phyloP scores from a whole-genome alignment of 2,113 vertebrate species.

The Gambusia affinis region DNA sequence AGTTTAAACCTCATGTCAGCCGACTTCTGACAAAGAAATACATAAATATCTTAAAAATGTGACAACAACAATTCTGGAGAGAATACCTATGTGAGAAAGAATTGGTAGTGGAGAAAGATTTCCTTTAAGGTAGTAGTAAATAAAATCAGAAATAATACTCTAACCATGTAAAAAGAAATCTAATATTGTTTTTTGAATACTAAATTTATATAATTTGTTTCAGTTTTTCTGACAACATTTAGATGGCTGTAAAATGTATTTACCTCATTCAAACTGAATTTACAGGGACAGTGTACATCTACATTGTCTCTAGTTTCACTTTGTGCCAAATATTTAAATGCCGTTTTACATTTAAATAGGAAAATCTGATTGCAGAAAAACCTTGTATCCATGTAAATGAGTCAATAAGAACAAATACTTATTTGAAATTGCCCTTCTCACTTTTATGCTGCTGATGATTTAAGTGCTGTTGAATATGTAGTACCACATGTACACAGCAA shows the following conservation, averaged over 20 bases:
- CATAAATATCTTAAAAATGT: slow-evolving; percentile 49
- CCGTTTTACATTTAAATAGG: slow-evolving; percentile 5
- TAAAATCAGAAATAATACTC: background rate
- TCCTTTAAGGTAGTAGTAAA: slow-evolving; percentile 3
- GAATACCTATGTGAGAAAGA: slow-evolving; percentile 32
- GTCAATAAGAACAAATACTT: slow-evolving; percentile 44
- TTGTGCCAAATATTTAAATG: background rate
- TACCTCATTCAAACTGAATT: slow-evolving; percentile 18
- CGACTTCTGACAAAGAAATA: slow-evolving; percentile 47
- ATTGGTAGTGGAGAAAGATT: slow-evolving; percentile 34
- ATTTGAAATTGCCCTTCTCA: slow-evolving; percentile 25
- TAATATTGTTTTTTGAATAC: slow-evolving; percentile 26
- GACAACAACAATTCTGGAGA: slow-evolving; percentile 27
- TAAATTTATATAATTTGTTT: slow-evolving; percentile 15
- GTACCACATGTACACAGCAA: slow-evolving; percentile 26
- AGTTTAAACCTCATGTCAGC: slow-evolving; percentile 54
- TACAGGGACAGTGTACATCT: background rate
- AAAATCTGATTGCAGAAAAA: slow-evolving; percentile 12
- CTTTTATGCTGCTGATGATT: slow-evolving; percentile 19
- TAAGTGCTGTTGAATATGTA: slow-evolving; percentile 57
- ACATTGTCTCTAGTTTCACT: slow-evolving; percentile 1
- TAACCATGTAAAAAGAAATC: slow-evolving; percentile 26
- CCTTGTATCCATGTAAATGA: slow-evolving; percentile 37
- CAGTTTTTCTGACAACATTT: slow-evolving; percentile 16
- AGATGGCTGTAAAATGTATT: slow-evolving; percentile 18